A percentile compares a stretch with the other conserved stretches of the same genome.
Conservation (phyloP, 2,888 invertebrate genomes). For the Hypolimnas misippus region DNA sequence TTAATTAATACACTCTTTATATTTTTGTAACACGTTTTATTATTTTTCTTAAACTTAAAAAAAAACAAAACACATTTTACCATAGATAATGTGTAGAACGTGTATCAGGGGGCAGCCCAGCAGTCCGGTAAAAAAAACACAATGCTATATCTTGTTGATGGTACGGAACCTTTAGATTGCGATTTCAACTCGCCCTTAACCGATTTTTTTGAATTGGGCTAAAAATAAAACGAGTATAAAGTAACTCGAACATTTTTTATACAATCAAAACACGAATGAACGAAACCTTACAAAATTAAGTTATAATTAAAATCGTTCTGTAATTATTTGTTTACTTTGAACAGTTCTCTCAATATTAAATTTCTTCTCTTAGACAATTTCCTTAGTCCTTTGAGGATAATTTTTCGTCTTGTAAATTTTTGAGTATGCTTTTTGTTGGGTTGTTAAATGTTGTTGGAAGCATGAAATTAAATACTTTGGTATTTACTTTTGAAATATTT, state of each 20-base stretch:
- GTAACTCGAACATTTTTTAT: slow-evolving; percentile 14
- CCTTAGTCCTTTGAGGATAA: slow-evolving; percentile 16
- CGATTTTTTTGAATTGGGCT: not conserved
- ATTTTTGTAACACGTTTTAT: too few relatives aligned
- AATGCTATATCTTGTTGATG: too few relatives aligned
- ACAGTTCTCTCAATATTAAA: slow-evolving; percentile 30
- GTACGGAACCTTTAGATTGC: too few relatives aligned
- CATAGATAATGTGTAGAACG: too few relatives aligned
- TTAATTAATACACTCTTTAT: too few relatives aligned
- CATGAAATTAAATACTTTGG: not conserved
- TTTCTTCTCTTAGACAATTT: slow-evolving; percentile 17
- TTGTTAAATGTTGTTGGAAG: not conserved
- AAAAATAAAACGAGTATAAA: slow-evolving; percentile 12
- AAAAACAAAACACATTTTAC: too few relatives aligned
- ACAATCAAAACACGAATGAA: slow-evolving; percentile 18
- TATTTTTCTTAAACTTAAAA: too few relatives aligned
- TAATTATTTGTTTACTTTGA: slow-evolving; percentile 29
- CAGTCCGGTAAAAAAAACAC: too few relatives aligned
- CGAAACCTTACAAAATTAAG: slow-evolving; percentile 25
- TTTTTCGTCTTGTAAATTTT: slow-evolving; percentile 17
- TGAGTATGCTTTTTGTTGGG: not conserved
- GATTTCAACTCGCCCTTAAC: too few relatives aligned
- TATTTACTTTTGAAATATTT: not conserved
- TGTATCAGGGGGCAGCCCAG: too few relatives aligned
- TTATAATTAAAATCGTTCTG: slow-evolving; percentile 33